A percentile compares a stretch with the other conserved stretches of the same genome.
These are phyloP conservation scores for Nomada lathburiana DNA, from an alignment of 2,888 invertebrate species.

Conservation along the genomic window DNA sequence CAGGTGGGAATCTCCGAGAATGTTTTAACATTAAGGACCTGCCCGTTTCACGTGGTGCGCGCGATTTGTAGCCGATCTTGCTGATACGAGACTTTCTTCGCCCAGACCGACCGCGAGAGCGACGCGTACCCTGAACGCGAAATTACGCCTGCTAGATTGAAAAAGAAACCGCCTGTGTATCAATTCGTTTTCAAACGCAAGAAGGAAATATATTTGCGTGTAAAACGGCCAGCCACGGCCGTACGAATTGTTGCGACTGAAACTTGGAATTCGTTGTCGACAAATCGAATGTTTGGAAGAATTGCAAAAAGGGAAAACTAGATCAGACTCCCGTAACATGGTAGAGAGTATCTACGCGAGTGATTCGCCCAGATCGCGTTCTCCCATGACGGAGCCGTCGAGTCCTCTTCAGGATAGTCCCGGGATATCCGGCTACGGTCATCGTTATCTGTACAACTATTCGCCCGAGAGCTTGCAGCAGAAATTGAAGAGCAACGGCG, in stretches of 20 bases:
- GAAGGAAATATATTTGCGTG: no score
- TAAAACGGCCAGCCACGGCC: no score
- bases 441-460: conserved; percentile 77
- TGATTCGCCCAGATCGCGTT: conserved; percentile 82
- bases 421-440: conserved; percentile 75
- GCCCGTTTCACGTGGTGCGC: neutral
- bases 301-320: neutral
- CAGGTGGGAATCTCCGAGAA: neutral
- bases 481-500: conserved; percentile 65
- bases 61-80: neutral
- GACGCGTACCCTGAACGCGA: neutral
- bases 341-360: conserved; percentile 82
- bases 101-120: neutral
- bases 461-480: conserved; percentile 76
- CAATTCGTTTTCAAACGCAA: neutral
- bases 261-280: no score
- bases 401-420: conserved; percentile 79
- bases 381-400: conserved; percentile 82
- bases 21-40: neutral
- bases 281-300: neutral
- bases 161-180: no score
- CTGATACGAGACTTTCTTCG: neutral
- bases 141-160: neutral
- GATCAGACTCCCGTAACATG: conserved; percentile 71
- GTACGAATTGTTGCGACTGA: no score